A percentile compares a stretch with the other conserved stretches of the same genome.
These are phyloP conservation scores for Pseudotriccus pelzelni DNA, from an alignment of 2,797 vertebrate species.

Conservation along the genomic window DNA sequence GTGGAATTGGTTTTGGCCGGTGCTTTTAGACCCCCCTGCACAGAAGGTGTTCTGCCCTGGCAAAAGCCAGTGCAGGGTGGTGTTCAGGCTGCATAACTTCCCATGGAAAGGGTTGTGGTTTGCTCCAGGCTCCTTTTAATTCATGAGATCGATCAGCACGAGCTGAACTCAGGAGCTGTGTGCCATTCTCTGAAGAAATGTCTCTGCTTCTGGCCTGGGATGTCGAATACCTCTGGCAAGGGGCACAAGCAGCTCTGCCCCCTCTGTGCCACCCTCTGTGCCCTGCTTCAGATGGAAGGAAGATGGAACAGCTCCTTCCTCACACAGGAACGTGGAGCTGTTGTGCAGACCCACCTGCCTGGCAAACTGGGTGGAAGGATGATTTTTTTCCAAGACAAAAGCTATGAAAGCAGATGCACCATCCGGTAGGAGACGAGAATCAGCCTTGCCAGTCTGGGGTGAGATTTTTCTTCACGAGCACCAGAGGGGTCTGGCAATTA, in stretches of 20 bases:
- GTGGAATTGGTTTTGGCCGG: neutral
- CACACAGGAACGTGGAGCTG: neutral
- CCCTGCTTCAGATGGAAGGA: neutral
- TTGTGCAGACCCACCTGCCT: neutral
- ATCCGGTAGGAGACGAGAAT: accelerated
- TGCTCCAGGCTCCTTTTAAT: neutral
- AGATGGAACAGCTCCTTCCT: neutral
- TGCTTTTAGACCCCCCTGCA: neutral
- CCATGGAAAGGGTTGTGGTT: neutral
- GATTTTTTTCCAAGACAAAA: neutral
- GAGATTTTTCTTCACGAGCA: neutral
- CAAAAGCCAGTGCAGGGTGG: neutral
- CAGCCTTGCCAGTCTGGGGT: neutral
- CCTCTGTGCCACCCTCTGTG: neutral
- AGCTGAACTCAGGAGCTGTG: neutral
- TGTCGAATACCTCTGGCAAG: neutral
- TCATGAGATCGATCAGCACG: neutral
- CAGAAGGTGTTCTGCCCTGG: neutral
- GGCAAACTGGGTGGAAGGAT: neutral
- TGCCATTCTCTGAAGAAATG: neutral
- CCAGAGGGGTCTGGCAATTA: neutral
- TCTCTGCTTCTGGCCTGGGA: neutral
- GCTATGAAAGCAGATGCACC: neutral
- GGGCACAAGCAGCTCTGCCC: neutral
- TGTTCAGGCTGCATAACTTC: neutral